Evolutionary conservation across 2,797 vertebrate genomes (phyloP).

Genomic region (Mormyrus hasselquistii): DNA sequence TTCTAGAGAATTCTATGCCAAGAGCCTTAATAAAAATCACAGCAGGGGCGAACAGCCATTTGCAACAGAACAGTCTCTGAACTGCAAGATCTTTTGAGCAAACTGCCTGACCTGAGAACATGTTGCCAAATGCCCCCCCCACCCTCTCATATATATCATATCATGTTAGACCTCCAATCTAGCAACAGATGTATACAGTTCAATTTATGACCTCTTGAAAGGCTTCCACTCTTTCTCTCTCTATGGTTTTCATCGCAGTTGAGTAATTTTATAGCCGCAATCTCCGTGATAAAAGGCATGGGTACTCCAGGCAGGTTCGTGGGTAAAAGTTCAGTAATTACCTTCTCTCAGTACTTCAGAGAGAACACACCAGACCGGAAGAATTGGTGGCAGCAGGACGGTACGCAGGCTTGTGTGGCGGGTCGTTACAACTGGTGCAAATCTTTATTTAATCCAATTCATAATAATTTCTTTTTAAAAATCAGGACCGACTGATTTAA

Average conservation of each 20-base stretch:
- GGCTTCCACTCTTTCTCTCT: constrained; percentile 26
- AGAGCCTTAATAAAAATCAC: background rate
- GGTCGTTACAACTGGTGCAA: background rate
- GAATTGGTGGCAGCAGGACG: constrained; percentile 24
- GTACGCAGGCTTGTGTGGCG: background rate
- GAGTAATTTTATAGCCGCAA: constrained; percentile 49
- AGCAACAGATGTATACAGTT: background rate
- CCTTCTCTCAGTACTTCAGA: constrained; percentile 29
- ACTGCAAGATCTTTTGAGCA: background rate
- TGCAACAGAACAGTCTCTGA: background rate
- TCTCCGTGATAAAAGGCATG: constrained; percentile 44
- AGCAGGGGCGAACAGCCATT: background rate
- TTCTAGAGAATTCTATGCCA: background rate
- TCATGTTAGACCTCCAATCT: background rate
- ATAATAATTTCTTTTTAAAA: background rate
- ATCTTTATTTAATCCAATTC: background rate
- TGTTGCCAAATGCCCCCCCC: background rate
- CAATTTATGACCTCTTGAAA: constrained; percentile 19
- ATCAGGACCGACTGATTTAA: background rate
- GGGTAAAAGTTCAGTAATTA: constrained; percentile 44
- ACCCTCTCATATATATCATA: background rate
- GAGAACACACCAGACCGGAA: background rate
- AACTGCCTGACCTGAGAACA: background rate
- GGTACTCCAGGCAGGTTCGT: constrained; percentile 34
- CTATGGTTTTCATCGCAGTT: constrained; percentile 33